Conservation (phyloP, 2,113 vertebrate genomes). For the Tauraco erythrolophus region DNA sequence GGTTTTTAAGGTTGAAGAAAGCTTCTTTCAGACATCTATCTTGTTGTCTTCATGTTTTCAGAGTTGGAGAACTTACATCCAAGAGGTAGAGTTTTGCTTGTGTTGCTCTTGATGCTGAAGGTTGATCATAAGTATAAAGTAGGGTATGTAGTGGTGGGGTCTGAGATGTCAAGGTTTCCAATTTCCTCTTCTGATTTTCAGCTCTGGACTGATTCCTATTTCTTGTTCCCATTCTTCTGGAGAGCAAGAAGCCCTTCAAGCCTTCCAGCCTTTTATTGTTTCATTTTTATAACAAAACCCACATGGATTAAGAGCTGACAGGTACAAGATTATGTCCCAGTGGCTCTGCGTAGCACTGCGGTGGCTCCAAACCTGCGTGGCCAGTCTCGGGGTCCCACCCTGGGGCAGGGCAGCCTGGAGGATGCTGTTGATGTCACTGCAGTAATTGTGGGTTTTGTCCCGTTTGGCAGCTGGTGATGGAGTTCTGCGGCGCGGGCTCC, state of each 20-base stretch:
- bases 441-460: not conserved
- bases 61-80: not conserved
- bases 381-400: not conserved
- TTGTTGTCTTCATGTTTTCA: not conserved
- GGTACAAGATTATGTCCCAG: not conserved
- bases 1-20: not conserved
- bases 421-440: not conserved
- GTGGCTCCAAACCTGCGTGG: not conserved
- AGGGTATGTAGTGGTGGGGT: accelerated
- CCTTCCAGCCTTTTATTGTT: not conserved
- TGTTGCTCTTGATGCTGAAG: not conserved
- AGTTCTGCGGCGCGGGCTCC: conserved; percentile 96
- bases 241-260: not conserved
- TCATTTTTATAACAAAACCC: not conserved
- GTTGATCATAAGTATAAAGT: not conserved
- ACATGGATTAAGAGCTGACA: not conserved
- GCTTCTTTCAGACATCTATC: not conserved
- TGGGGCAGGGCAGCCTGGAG: not conserved
- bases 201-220: not conserved
- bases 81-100: not conserved
- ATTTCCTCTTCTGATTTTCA: not conserved
- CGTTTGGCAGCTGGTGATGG: conserved; percentile 92
- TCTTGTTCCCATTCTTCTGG: not conserved
- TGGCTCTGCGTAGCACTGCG: not conserved
- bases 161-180: not conserved